Percentiles rank a stretch among this genome's conserved stretches.
Conservation (phyloP, 2,888 invertebrate genomes). For the Osmoderma eremita region DNA sequence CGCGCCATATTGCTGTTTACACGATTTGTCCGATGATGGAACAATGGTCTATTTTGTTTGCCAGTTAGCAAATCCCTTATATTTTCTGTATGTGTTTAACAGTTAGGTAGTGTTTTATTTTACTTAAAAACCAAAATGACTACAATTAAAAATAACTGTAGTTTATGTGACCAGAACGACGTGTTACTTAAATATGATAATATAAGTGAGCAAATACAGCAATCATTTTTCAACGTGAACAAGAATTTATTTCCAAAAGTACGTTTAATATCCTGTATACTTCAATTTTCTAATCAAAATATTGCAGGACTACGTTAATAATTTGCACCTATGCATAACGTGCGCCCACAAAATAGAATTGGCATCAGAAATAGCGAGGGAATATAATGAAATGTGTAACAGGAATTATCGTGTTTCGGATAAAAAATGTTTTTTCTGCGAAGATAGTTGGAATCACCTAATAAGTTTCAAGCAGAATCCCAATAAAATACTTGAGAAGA, state of each 20-base stretch:
- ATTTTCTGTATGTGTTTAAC: background rate
- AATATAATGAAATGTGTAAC: slow-evolving; percentile 40
- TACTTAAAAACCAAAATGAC: background rate
- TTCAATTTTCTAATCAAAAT: slow-evolving; percentile 1
- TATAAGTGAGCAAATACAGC: slow-evolving; percentile 20
- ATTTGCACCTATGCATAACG: slow-evolving; percentile 38
- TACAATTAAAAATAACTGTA: slow-evolving; percentile 18
- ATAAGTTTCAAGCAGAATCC: slow-evolving; percentile 41
- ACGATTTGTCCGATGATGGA: too few relatives aligned
- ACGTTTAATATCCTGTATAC: slow-evolving; percentile 9
- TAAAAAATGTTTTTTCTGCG: slow-evolving; percentile 43
- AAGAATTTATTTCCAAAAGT: slow-evolving; percentile 35
- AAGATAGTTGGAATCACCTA: slow-evolving; percentile 24
- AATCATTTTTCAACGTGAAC: slow-evolving; percentile 41
- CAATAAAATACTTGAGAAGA: slow-evolving; percentile 36
- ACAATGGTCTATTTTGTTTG: too few relatives aligned
- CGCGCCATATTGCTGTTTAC: too few relatives aligned
- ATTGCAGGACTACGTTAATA: slow-evolving; percentile 36
- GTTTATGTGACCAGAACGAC: slow-evolving; percentile 11
- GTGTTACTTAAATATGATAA: background rate
- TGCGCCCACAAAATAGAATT: slow-evolving; percentile 42
- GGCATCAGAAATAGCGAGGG: slow-evolving; percentile 38
- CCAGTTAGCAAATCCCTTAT: too few relatives aligned
- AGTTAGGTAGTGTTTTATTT: slow-evolving; percentile 1
- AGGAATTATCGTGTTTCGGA: slow-evolving; percentile 20